A percentile compares a stretch with the other conserved stretches of the same genome.
These are phyloP conservation scores for Zhengitettix transpicula DNA, from an alignment of 2,888 invertebrate species.

Conservation along the genomic window DNA sequence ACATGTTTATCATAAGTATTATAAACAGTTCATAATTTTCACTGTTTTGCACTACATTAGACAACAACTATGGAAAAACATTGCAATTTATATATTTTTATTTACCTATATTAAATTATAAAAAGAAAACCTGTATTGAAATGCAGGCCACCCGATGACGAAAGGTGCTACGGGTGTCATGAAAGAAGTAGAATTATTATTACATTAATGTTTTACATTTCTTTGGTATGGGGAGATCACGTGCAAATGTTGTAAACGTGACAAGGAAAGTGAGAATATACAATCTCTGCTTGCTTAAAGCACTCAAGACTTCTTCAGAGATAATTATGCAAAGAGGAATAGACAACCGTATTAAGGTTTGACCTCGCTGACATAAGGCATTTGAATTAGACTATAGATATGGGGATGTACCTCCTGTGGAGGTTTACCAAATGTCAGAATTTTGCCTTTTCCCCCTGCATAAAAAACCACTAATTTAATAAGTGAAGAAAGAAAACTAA, in stretches of 20 bases:
- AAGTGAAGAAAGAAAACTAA: slow-evolving; percentile 10
- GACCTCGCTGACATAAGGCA: slow-evolving; percentile 5
- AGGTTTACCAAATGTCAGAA: slow-evolving; percentile 5
- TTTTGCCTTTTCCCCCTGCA: slow-evolving; percentile 3
- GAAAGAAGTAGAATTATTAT: slow-evolving; percentile 10
- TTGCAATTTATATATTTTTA: slow-evolving; percentile 12
- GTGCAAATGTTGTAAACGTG: slow-evolving; percentile 14
- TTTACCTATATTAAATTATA: slow-evolving; percentile 12
- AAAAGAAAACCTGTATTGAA: slow-evolving; percentile 11
- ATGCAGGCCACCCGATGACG: slow-evolving; percentile 9
- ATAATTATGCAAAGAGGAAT: slow-evolving; percentile 2
- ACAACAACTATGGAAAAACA: slow-evolving; percentile 13
- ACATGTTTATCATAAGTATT: slow-evolving; percentile 9
- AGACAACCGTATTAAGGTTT: slow-evolving; percentile 6
- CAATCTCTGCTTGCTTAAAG: not conserved
- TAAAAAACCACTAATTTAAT: slow-evolving; percentile 6
- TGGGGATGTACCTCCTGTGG: slow-evolving; percentile 5
- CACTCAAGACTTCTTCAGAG: not conserved
- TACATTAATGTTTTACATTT: slow-evolving; percentile 13
- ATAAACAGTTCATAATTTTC: slow-evolving; percentile 8
- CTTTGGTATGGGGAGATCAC: slow-evolving; percentile 18
- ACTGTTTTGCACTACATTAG: slow-evolving; percentile 11
- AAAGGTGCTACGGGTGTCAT: slow-evolving; percentile 9
- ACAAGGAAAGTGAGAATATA: slow-evolving; percentile 10
- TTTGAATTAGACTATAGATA: not conserved